Percentiles rank a stretch among this genome's conserved stretches.
phyloP scores from a whole-genome alignment of 2,888 invertebrate genomes.

The Netelia virgata region DNA sequence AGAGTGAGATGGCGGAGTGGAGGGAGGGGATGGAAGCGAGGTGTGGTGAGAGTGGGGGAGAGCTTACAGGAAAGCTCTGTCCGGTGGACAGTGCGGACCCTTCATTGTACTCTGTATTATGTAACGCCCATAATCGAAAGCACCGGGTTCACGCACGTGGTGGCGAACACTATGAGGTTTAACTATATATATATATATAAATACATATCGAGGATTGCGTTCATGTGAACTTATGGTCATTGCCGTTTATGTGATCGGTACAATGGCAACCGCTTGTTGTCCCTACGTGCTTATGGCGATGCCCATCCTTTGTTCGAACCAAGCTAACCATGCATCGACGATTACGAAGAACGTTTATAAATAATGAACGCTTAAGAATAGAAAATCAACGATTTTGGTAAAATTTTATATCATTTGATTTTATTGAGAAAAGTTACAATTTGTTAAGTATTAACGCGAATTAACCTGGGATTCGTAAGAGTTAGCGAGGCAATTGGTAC shows the following conservation, averaged over 20 bases:
- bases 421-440: not conserved
- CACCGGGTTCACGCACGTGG: constrained; percentile 56
- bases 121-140: constrained; percentile 59
- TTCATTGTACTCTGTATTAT: constrained; percentile 45
- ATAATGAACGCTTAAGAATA: too few relatives aligned
- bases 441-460: too few relatives aligned
- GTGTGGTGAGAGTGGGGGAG: not conserved
- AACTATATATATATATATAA: constrained; percentile 10
- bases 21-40: not conserved
- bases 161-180: constrained; percentile 15
- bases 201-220: constrained; percentile 12
- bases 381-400: too few relatives aligned
- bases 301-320: too few relatives aligned
- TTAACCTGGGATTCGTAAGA: too few relatives aligned
- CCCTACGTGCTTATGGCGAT: not conserved
- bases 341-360: too few relatives aligned
- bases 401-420: too few relatives aligned
- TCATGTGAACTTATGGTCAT: constrained; percentile 58
- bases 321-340: too few relatives aligned
- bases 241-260: constrained; percentile 31
- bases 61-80: constrained; percentile 29
- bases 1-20: constrained; percentile 11
- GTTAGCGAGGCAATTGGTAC: too few relatives aligned
- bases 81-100: constrained; percentile 16
- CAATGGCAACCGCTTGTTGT: constrained; percentile 16